A percentile compares a stretch with the other conserved stretches of the same genome.
Evolutionary conservation across 2,888 invertebrate genomes (phyloP).

Genomic region (Leptinotarsa peninsularis): DNA sequence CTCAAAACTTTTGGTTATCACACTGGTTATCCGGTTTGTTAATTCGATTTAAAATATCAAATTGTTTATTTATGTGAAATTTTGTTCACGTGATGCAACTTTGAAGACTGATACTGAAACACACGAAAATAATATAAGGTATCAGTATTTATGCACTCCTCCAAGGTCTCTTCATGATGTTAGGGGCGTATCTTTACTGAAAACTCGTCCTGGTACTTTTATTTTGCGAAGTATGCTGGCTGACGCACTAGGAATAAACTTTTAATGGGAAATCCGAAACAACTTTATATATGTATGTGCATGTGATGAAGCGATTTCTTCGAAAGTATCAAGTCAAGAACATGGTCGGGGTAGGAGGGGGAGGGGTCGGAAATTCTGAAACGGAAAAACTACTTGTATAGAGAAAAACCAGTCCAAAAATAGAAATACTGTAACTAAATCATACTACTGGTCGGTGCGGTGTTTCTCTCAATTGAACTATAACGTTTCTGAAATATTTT

Average conservation of each 20-base stretch:
- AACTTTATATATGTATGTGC: background rate
- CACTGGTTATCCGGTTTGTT: background rate
- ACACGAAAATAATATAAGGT: slow-evolving; percentile 5
- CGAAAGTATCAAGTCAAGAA: background rate
- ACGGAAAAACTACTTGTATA: background rate
- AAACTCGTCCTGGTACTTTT: slow-evolving; percentile 12
- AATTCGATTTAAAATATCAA: background rate
- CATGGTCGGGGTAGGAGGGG: background rate
- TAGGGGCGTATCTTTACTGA: slow-evolving; percentile 18
- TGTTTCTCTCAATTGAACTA: too few relatives aligned
- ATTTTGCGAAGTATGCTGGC: slow-evolving; percentile 11
- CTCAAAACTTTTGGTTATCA: background rate
- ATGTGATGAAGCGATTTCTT: background rate
- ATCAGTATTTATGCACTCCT: slow-evolving; percentile 12
- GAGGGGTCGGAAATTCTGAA: background rate
- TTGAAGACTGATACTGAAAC: slow-evolving; percentile 3
- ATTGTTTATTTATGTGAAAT: background rate
- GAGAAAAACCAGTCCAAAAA: too few relatives aligned
- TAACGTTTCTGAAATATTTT: too few relatives aligned
- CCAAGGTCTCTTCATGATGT: background rate
- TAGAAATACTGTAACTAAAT: too few relatives aligned
- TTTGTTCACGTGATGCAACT: background rate
- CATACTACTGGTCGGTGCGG: too few relatives aligned
- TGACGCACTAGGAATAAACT: slow-evolving; percentile 7
- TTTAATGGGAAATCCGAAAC: slow-evolving; percentile 6